Evolutionary conservation across 2,888 invertebrate species (phyloP).

Genomic region (Trichopria drosophilae): DNA sequence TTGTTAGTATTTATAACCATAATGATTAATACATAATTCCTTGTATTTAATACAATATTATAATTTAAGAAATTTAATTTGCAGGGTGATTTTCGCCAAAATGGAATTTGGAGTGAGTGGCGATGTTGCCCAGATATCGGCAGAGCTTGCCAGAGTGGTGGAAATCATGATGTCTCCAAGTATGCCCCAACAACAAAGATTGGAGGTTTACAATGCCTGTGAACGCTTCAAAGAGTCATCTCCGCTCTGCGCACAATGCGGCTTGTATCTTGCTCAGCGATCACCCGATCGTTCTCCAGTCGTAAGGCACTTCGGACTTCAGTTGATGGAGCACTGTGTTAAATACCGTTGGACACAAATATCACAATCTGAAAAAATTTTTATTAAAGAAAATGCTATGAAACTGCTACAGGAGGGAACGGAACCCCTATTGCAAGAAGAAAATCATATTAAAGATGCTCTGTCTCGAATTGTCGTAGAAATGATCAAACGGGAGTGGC

Average conservation of each 20-base stretch:
- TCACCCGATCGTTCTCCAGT: slow-evolving; percentile 71
- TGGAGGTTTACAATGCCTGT: slow-evolving; percentile 82
- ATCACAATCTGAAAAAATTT: slow-evolving; percentile 82
- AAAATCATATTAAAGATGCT: slow-evolving; percentile 80
- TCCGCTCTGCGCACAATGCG: slow-evolving; percentile 85
- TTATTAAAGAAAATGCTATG: slow-evolving; percentile 91
- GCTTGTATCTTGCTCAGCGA: slow-evolving; percentile 76
- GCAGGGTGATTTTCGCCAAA: too few relatives aligned
- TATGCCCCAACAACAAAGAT: slow-evolving; percentile 73
- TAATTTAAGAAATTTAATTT: too few relatives aligned
- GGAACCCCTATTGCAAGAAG: slow-evolving; percentile 70
- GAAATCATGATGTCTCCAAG: slow-evolving; percentile 82
- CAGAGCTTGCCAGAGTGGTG: slow-evolving; percentile 78
- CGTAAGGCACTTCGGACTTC: slow-evolving; percentile 88
- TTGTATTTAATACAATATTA: too few relatives aligned
- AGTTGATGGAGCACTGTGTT: slow-evolving; percentile 89
- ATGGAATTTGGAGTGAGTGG: slow-evolving; percentile 63
- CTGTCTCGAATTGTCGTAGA: slow-evolving; percentile 90
- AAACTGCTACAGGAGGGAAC: slow-evolving; percentile 78
- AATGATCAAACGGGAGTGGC: slow-evolving; percentile 97
- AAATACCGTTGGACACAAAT: slow-evolving; percentile 93
- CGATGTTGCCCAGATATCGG: slow-evolving; percentile 71
- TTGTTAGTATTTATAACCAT: too few relatives aligned
- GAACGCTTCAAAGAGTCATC: slow-evolving; percentile 85
- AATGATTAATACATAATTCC: too few relatives aligned